Evolutionary conservation across 1,140 invertebrate genomes (phyloP).

Genomic region (Cydia fagiglandana): DNA sequence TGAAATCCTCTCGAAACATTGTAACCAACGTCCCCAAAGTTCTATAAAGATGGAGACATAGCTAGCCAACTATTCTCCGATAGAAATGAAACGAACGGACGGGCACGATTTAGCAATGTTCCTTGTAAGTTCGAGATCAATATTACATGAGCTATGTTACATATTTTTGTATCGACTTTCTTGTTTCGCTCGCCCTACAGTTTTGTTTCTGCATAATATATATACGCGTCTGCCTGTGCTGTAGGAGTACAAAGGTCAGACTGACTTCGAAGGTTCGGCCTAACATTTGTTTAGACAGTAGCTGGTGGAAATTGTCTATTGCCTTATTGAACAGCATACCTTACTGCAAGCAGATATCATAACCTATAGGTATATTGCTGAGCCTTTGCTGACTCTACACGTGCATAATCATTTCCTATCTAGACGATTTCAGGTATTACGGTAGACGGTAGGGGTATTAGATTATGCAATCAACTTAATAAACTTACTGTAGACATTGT

Average conservation of each 20-base stretch:
- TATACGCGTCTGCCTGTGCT: conserved; percentile 2
- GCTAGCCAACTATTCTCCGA: not conserved
- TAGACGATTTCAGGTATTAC: too few species aligned
- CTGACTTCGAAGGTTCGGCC: conserved; percentile 1
- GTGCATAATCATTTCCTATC: too few species aligned
- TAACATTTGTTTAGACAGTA: conserved; percentile 16
- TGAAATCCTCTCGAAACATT: not conserved
- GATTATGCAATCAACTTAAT: too few species aligned
- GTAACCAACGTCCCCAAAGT: not conserved
- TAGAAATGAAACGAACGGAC: conserved; percentile 2
- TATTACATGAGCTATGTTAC: conserved; percentile 37
- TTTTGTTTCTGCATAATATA: conserved; percentile 30
- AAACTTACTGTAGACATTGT: not conserved
- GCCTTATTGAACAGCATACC: not conserved
- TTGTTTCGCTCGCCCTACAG: conserved; percentile 14
- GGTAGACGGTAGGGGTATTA: too few species aligned
- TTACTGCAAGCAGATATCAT: not conserved
- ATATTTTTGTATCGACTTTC: conserved; percentile 36
- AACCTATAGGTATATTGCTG: not conserved
- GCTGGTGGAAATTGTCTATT: not conserved
- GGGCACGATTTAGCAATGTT: conserved; percentile 36
- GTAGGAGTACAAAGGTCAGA: conserved; percentile 19
- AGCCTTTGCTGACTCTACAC: too few species aligned
- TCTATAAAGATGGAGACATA: not conserved
- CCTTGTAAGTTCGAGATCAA: conserved; percentile 38